Percentiles rank a stretch among this genome's conserved stretches.
phyloP scores from a whole-genome alignment of 2,113 vertebrate genomes.

The Lota lota region DNA sequence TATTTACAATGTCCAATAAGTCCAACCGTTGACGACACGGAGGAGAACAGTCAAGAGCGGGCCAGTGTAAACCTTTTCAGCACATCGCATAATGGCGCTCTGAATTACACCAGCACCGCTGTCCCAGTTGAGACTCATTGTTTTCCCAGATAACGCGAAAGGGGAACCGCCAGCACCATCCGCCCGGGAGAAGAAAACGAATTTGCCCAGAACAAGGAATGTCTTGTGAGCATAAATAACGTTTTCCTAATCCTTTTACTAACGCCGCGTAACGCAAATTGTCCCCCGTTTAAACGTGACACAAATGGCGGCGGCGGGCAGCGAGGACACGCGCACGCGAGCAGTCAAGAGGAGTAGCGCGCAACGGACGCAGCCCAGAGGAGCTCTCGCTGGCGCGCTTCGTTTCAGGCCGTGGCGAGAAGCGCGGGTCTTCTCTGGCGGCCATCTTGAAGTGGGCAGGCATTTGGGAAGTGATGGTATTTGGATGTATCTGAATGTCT shows the following conservation, averaged over 20 bases:
- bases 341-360: too few relatives aligned
- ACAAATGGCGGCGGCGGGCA: constrained; percentile 66
- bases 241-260: constrained; percentile 74
- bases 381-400: too few relatives aligned
- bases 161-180: constrained; percentile 32
- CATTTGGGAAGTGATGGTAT: too few relatives aligned
- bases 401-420: too few relatives aligned
- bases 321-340: constrained; percentile 10
- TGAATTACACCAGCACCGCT: constrained; percentile 40
- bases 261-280: constrained; percentile 74
- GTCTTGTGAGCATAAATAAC: constrained; percentile 76
- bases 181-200: constrained; percentile 73
- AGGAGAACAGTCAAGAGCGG: too few relatives aligned
- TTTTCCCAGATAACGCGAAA: constrained; percentile 73
- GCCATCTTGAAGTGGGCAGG: too few relatives aligned
- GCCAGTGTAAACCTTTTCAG: too few relatives aligned
- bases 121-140: constrained; percentile 71
- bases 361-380: too few relatives aligned
- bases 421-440: too few relatives aligned
- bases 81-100: too few relatives aligned
- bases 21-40: too few relatives aligned
- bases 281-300: constrained; percentile 71
- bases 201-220: constrained; percentile 78
- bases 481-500: too few relatives aligned
- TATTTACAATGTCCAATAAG: not conserved